phyloP scores from a whole-genome alignment of 2,797 vertebrate species.

The Alfaro cultratus region DNA sequence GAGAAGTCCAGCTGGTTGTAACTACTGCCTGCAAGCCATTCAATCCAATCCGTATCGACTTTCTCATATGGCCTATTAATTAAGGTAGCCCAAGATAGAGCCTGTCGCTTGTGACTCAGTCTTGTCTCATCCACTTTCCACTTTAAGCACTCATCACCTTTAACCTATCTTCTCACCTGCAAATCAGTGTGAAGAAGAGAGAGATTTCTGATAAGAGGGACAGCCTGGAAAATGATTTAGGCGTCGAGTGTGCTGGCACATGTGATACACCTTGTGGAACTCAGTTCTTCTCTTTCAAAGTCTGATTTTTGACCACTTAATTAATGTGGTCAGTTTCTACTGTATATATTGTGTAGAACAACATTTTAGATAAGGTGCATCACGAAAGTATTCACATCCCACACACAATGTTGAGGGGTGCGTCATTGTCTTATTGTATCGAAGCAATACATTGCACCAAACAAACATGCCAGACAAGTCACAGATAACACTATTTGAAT shows the following conservation, averaged over 20 bases:
- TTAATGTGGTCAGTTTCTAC: not conserved
- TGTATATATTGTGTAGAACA: not conserved
- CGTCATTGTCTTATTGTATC: no score
- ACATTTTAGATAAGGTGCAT: not conserved
- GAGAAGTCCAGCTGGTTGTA: slow-evolving; percentile 17
- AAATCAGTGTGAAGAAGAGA: slow-evolving; percentile 16
- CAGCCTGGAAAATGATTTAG: not conserved
- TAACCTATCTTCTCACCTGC: slow-evolving; percentile 34
- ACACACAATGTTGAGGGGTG: no score
- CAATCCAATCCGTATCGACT: slow-evolving; percentile 55
- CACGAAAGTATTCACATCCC: not conserved
- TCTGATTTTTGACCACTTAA: not conserved
- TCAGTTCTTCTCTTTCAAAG: not conserved
- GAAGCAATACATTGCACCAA: not conserved
- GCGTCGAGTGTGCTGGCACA: not conserved
- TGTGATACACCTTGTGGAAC: not conserved
- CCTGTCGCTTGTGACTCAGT: slow-evolving; percentile 59
- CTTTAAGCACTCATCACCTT: slow-evolving; percentile 49
- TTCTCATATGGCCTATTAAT: slow-evolving; percentile 55
- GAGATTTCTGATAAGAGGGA: not conserved
- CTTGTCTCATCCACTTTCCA: slow-evolving; percentile 47
- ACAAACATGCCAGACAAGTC: no score
- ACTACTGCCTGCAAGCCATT: slow-evolving; percentile 21
- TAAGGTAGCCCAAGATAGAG: slow-evolving; percentile 61
- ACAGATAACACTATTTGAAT: not conserved